Conservation (phyloP, 2,888 invertebrate genomes). For the Acleris laterana region DNA sequence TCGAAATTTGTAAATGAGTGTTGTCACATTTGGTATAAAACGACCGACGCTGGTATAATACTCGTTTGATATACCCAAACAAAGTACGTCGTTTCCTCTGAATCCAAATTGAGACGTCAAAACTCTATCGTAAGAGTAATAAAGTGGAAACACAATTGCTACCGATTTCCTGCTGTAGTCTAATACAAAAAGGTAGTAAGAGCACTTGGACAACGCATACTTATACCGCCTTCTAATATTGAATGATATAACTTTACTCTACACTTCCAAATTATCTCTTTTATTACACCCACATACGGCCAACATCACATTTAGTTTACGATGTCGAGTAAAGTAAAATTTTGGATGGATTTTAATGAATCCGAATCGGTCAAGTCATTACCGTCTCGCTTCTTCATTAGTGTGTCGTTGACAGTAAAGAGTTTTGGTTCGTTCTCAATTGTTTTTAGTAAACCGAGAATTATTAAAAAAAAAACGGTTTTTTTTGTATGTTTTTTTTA, state of each 20-base stretch:
- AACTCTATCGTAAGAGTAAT: background rate
- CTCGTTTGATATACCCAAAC: background rate
- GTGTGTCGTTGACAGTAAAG: background rate
- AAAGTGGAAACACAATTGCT: conserved; percentile 9
- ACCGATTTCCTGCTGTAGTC: background rate
- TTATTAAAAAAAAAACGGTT: no score
- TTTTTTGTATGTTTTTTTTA: no score
- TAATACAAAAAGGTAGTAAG: no score
- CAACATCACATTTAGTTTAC: background rate
- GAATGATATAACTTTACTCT: no score
- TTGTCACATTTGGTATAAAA: background rate
- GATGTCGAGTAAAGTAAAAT: conserved; percentile 4
- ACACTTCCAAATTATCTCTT: background rate
- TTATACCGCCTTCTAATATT: no score
- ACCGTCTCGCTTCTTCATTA: conserved; percentile 9
- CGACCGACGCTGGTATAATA: background rate
- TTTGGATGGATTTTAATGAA: conserved; percentile 4
- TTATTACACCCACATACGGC: conserved; percentile 7
- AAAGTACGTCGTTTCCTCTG: conserved; percentile 1
- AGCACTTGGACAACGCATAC: no score
- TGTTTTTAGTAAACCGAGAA: no score
- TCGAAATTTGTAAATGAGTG: background rate
- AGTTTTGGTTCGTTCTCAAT: background rate
- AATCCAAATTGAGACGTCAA: conserved; percentile 16
- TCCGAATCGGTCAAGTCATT: conserved; percentile 22